Conservation (phyloP, 2,888 invertebrate species). For the Sialis lutaria region DNA sequence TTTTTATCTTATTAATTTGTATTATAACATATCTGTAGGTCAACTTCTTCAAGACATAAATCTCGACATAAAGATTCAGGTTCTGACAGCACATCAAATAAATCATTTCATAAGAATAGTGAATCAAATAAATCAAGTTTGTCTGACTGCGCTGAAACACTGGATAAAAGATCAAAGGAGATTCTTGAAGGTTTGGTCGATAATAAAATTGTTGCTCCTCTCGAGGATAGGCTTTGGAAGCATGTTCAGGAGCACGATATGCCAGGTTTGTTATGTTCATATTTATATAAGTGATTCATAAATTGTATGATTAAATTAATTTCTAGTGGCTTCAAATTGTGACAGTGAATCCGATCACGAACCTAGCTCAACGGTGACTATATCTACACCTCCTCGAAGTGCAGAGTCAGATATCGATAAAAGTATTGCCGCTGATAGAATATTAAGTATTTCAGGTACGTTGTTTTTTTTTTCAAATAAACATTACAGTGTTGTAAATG, state of each 20-base stretch:
- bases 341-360: conserved; percentile 58
- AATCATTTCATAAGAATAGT: not conserved
- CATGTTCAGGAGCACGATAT: conserved; percentile 28
- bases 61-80: conserved; percentile 3
- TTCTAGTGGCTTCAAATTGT: conserved; percentile 14
- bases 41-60: conserved; percentile 3
- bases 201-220: conserved; percentile 26
- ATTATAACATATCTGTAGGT: conserved; percentile 1
- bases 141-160: conserved; percentile 16
- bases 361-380: conserved; percentile 61
- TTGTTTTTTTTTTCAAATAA: not conserved
- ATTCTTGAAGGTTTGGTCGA: conserved; percentile 25
- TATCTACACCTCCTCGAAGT: conserved; percentile 34
- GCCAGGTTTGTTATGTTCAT: conserved; percentile 13
- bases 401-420: conserved; percentile 13
- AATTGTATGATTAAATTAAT: conserved; percentile 6
- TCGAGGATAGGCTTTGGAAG: conserved; percentile 34
- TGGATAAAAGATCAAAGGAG: conserved; percentile 26
- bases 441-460: no score
- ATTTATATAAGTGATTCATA: conserved; percentile 1
- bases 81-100: not conserved
- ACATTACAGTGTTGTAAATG: not conserved
- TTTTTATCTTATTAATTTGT: not conserved
- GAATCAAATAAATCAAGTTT: conserved; percentile 6
- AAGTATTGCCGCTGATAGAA: not conserved